Conservation (phyloP, 2,113 vertebrate species). For the Struthidea cinerea region DNA sequence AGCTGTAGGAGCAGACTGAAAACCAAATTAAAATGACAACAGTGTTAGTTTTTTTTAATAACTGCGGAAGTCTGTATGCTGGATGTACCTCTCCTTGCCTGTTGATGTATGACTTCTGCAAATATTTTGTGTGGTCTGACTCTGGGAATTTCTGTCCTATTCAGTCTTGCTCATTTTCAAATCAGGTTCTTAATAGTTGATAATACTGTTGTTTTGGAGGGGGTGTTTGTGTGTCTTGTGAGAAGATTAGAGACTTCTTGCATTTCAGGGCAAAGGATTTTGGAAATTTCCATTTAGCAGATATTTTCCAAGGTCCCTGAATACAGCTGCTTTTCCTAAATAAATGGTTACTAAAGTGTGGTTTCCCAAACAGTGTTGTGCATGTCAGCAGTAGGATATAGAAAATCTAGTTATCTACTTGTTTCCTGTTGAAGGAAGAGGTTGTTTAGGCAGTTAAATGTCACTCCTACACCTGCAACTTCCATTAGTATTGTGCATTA, state of each 20-base stretch:
- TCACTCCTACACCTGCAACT: constrained; percentile 1
- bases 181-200: not conserved
- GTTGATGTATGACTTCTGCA: not conserved
- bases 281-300: not conserved
- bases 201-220: no score
- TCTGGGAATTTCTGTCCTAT: not conserved
- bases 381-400: not conserved
- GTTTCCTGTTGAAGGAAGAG: constrained; percentile 2
- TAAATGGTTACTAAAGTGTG: not conserved
- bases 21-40: not conserved
- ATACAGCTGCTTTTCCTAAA: not conserved
- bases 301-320: not conserved
- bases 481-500: not conserved
- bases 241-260: not conserved
- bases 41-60: not conserved
- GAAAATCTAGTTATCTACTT: not conserved
- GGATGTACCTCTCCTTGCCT: not conserved
- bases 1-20: not conserved
- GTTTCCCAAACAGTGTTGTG: not conserved
- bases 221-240: not conserved
- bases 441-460: constrained; percentile 4
- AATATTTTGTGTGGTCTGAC: not conserved
- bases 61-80: not conserved
- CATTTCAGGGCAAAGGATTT: not conserved
- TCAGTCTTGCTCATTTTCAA: not conserved